Evolutionary conservation across 2,888 invertebrate species (phyloP).

Genomic region (Cynaeus angustus): DNA sequence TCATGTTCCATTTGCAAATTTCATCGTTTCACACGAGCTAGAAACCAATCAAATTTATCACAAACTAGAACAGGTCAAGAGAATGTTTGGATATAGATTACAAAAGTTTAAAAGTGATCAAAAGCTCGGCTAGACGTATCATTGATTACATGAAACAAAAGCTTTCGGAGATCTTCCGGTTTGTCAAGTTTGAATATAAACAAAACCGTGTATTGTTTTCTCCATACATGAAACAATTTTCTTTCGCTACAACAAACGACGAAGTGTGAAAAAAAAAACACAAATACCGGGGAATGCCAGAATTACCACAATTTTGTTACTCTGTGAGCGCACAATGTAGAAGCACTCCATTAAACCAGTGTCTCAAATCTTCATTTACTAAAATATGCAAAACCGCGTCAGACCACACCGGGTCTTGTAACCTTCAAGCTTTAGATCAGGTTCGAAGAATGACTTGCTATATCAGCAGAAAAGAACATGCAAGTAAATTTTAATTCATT

Average conservation of each 20-base stretch:
- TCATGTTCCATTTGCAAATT: conserved; percentile 31
- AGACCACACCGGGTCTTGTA: too few species aligned
- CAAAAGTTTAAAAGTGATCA: conserved; percentile 40
- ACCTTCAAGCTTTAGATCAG: too few species aligned
- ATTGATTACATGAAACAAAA: conserved; percentile 33
- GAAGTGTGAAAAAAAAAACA: too few species aligned
- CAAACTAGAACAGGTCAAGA: conserved; percentile 19
- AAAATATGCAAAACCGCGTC: neutral
- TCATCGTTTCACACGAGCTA: conserved; percentile 25
- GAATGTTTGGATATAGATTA: conserved; percentile 18
- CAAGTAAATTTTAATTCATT: too few species aligned
- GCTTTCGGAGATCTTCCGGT: conserved; percentile 23
- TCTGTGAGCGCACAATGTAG: neutral
- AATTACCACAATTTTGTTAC: neutral
- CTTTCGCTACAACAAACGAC: too few species aligned
- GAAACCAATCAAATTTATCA: conserved; percentile 36
- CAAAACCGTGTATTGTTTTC: neutral
- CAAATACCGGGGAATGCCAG: neutral
- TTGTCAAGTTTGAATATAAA: neutral
- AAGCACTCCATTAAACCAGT: conserved; percentile 1
- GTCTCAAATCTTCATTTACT: conserved; percentile 1
- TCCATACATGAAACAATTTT: neutral
- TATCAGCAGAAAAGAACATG: too few species aligned
- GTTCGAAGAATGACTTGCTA: too few species aligned
- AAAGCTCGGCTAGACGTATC: conserved; percentile 33